phyloP scores from a whole-genome alignment of 2,113 vertebrate genomes.

The Paratilapia polleni region DNA sequence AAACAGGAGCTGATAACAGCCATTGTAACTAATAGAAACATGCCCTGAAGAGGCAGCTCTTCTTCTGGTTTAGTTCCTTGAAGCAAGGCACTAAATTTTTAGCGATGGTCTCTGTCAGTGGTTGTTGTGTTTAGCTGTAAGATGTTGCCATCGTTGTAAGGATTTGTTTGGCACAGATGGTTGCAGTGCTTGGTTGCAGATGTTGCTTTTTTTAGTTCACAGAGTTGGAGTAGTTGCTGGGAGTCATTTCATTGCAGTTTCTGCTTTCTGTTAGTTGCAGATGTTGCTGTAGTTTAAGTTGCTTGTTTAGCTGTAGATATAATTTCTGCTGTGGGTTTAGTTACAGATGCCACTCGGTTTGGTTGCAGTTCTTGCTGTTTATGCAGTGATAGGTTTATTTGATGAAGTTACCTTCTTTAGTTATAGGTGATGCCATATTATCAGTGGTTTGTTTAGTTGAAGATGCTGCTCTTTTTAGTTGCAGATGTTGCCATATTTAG shows the following conservation, averaged over 20 bases:
- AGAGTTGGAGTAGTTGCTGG: not conserved
- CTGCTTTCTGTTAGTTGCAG: too few relatives aligned
- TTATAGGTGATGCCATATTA: too few relatives aligned
- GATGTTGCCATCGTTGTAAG: not conserved
- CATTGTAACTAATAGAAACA: not conserved
- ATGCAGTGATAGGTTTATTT: not conserved
- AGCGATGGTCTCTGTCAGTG: rapidly evolving
- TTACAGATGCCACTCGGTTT: not conserved
- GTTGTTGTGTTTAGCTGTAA: not conserved
- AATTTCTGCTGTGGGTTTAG: not conserved
- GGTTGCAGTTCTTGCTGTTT: not conserved
- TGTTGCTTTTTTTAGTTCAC: not conserved
- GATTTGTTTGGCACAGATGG: not conserved
- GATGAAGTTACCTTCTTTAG: not conserved
- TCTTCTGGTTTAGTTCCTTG: not conserved
- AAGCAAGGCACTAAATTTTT: not conserved
- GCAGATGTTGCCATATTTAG: not conserved
- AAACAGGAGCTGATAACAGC: not conserved
- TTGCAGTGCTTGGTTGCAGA: not conserved
- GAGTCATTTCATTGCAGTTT: not conserved
- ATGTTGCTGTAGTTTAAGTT: too few relatives aligned
- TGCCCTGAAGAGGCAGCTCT: not conserved
- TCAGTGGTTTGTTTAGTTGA: too few relatives aligned
- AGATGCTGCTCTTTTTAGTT: not conserved
- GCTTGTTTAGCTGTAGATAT: too few relatives aligned